Percentiles rank a stretch among this genome's conserved stretches.
Evolutionary conservation across 2,888 invertebrate species (phyloP).

Genomic region (Mimachlamys varia): DNA sequence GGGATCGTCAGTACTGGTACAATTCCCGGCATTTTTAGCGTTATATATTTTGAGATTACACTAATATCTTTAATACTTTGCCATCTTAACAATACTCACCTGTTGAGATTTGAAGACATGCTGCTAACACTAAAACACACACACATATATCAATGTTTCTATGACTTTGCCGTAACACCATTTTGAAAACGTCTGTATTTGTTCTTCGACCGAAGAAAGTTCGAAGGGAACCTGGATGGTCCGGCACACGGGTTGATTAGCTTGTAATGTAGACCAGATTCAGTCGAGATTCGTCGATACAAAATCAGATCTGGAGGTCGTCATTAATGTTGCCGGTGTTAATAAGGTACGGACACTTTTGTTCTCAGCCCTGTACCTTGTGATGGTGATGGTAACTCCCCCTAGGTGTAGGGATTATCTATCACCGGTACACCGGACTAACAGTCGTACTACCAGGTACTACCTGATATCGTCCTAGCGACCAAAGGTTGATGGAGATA

Average conservation of each 20-base stretch:
- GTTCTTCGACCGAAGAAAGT: neutral
- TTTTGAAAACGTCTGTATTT: neutral
- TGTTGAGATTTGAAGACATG: slow-evolving; percentile 22
- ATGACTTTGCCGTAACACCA: slow-evolving; percentile 6
- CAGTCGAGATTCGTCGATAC: neutral
- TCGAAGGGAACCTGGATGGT: neutral
- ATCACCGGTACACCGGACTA: neutral
- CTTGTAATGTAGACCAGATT: neutral
- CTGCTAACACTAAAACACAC: neutral
- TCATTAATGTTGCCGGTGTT: neutral
- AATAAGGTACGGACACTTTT: slow-evolving; percentile 3
- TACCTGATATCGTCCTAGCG: neutral
- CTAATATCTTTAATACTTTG: too few relatives aligned
- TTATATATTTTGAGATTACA: too few relatives aligned
- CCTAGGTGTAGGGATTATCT: neutral
- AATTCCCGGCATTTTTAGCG: too few relatives aligned
- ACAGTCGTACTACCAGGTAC: slow-evolving; percentile 2
- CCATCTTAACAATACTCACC: neutral
- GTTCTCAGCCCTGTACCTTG: neutral
- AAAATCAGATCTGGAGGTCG: neutral
- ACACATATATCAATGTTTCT: neutral
- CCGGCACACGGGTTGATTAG: neutral
- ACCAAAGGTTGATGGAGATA: slow-evolving; percentile 18
- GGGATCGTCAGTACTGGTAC: too few relatives aligned
- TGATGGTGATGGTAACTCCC: slow-evolving; percentile 13